Percentiles rank a stretch among this genome's conserved stretches.
Conservation (phyloP, 2,888 invertebrate genomes). For the Erpobdella octoculata region DNA sequence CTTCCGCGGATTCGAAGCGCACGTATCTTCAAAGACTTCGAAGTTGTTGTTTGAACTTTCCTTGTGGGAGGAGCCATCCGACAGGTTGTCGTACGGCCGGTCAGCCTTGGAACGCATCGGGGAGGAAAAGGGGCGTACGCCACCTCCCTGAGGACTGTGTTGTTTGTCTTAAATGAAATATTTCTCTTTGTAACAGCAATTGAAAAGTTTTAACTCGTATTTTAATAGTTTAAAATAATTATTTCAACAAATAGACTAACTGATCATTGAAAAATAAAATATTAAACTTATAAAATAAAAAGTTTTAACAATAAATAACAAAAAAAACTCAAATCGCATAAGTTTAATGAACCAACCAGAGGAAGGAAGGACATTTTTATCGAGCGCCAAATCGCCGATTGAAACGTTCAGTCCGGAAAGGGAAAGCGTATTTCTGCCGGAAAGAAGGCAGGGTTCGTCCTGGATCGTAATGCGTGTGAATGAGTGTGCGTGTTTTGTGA, state of each 20-base stretch:
- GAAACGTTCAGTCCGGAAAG: neutral
- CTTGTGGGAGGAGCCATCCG: neutral
- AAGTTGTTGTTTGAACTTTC: neutral
- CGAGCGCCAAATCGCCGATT: neutral
- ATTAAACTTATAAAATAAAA: neutral
- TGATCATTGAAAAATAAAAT: neutral
- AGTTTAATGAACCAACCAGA: neutral
- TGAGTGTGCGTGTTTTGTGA: too few species aligned
- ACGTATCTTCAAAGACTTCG: slow-evolving; percentile 4
- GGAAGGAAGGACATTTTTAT: neutral
- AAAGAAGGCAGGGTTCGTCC: slow-evolving; percentile 4
- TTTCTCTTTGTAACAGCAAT: too few species aligned
- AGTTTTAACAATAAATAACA: neutral
- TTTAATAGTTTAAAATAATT: neutral
- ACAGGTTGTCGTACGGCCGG: neutral
- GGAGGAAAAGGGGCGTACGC: neutral
- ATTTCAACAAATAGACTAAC: neutral
- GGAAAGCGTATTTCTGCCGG: neutral
- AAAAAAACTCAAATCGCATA: neutral
- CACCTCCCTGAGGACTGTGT: neutral
- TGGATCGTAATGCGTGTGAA: too few species aligned
- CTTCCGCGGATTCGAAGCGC: too few species aligned
- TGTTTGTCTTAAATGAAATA: too few species aligned
- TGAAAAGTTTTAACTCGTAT: too few species aligned
- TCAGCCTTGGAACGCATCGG: neutral